Conservation (phyloP, 2,888 invertebrate genomes). For the Augochlorella aurata region DNA sequence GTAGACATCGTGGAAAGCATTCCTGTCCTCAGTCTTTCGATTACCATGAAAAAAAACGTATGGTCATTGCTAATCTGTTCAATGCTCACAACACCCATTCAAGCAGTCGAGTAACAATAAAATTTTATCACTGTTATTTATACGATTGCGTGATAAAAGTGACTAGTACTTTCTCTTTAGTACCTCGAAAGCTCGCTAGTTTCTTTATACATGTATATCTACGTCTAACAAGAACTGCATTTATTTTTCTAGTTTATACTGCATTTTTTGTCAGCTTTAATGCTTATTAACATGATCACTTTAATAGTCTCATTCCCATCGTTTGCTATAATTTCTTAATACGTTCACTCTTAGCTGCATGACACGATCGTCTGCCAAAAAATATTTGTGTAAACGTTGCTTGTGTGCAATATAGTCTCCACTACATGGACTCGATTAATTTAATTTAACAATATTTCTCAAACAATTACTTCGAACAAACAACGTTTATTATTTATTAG, state of each 20-base stretch:
- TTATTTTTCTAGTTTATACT: slow-evolving; percentile 46
- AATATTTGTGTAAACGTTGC: slow-evolving; percentile 23
- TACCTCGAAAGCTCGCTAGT: slow-evolving; percentile 63
- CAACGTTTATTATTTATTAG: slow-evolving; percentile 44
- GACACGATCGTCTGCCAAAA: background rate
- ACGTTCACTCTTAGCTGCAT: background rate
- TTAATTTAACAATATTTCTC: slow-evolving; percentile 30
- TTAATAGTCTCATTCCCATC: background rate
- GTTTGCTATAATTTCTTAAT: background rate
- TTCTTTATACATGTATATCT: slow-evolving; percentile 57
- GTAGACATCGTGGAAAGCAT: slow-evolving; percentile 42
- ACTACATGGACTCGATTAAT: slow-evolving; percentile 29
- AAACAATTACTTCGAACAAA: slow-evolving; percentile 24
- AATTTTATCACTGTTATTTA: slow-evolving; percentile 55
- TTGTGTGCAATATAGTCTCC: slow-evolving; percentile 9
- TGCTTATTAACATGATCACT: slow-evolving; percentile 27
- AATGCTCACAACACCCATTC: slow-evolving; percentile 42
- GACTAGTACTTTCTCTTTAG: slow-evolving; percentile 69
- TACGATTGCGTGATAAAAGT: slow-evolving; percentile 55
- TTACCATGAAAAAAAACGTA: slow-evolving; percentile 55
- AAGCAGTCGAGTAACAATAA: slow-evolving; percentile 59
- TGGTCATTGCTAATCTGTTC: slow-evolving; percentile 53
- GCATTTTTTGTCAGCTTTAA: slow-evolving; percentile 27
- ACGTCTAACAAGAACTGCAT: slow-evolving; percentile 54
- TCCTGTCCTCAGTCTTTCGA: slow-evolving; percentile 65